These are phyloP conservation scores for Illadopsis cleaveri DNA, from an alignment of 2,113 vertebrate genomes.

Conservation along the genomic window DNA sequence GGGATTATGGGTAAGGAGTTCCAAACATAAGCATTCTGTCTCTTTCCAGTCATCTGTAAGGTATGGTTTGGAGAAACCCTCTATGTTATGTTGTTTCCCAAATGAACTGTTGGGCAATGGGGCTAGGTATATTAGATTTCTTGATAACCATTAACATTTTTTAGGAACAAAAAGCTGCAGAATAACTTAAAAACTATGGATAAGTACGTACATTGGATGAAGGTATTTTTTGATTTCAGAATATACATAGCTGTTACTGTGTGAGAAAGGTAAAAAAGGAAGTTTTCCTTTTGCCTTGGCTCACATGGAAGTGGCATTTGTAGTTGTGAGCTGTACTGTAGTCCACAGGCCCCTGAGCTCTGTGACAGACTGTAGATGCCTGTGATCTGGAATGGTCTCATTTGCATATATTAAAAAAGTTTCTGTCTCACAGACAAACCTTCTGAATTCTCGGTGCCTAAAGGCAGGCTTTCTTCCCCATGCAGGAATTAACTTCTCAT, in stretches of 20 bases:
- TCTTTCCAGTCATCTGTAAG: background rate
- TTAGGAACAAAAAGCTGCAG: background rate
- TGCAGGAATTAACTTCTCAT: background rate
- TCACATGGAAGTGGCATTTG: background rate
- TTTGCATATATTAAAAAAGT: background rate
- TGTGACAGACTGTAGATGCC: background rate
- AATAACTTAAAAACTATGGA: background rate
- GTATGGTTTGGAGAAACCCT: background rate
- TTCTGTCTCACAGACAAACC: background rate
- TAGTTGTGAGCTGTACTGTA: background rate
- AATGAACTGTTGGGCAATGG: background rate
- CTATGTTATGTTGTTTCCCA: background rate
- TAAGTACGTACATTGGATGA: background rate
- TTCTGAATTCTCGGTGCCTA: background rate
- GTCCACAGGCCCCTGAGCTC: background rate
- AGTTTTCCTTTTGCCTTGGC: background rate
- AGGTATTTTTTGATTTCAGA: background rate
- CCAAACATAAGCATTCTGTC: background rate
- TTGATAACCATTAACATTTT: background rate
- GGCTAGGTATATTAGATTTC: slow-evolving; percentile 33
- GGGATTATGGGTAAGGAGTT: background rate
- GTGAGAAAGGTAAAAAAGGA: background rate
- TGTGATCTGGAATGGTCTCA: background rate
- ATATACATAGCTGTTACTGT: background rate
- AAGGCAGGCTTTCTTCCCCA: background rate